Evolutionary conservation across 23 tunicate species (phyloP).

Genomic region (Halocynthia roretzi): DNA sequence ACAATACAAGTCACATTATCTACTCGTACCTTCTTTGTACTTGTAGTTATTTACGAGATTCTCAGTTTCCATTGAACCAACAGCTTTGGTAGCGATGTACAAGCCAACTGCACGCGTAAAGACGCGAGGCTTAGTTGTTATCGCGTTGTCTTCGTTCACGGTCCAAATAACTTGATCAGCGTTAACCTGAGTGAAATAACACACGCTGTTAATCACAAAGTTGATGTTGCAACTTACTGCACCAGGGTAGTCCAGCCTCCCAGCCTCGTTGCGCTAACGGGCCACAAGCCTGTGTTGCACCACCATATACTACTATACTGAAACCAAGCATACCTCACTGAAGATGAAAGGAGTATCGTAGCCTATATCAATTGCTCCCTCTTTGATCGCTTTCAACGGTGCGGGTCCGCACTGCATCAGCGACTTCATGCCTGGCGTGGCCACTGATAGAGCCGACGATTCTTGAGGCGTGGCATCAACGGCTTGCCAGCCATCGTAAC

Average conservation of each 20-base stretch:
- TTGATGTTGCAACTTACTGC: too few species aligned
- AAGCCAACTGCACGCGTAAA: background rate
- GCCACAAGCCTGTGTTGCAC: too few species aligned
- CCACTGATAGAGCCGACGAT: slow-evolving; percentile 12
- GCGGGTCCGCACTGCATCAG: slow-evolving; percentile 91
- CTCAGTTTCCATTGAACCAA: slow-evolving; percentile 1
- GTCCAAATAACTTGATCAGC: slow-evolving; percentile 12
- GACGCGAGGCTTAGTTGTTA: background rate
- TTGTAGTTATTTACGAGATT: background rate
- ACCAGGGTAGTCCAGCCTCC: too few species aligned
- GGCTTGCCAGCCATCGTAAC: slow-evolving; percentile 96
- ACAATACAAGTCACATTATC: too few species aligned
- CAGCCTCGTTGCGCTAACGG: too few species aligned
- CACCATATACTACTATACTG: background rate
- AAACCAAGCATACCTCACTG: slow-evolving; percentile 42
- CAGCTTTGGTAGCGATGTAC: slow-evolving; percentile 9
- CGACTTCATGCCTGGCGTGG: background rate
- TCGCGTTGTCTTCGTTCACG: background rate
- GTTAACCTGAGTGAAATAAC: background rate
- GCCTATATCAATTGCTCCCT: slow-evolving; percentile 69
- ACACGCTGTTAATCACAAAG: too few species aligned
- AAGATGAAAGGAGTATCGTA: slow-evolving; percentile 70
- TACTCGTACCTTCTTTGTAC: slow-evolving; percentile 1
- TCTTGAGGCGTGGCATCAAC: slow-evolving; percentile 98
- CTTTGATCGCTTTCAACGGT: slow-evolving; percentile 75